Evolutionary conservation across 1,140 invertebrate species (phyloP), one percentile per base, ranked within the genome.

Genomic region (Helicoverpa zea): DNA sequence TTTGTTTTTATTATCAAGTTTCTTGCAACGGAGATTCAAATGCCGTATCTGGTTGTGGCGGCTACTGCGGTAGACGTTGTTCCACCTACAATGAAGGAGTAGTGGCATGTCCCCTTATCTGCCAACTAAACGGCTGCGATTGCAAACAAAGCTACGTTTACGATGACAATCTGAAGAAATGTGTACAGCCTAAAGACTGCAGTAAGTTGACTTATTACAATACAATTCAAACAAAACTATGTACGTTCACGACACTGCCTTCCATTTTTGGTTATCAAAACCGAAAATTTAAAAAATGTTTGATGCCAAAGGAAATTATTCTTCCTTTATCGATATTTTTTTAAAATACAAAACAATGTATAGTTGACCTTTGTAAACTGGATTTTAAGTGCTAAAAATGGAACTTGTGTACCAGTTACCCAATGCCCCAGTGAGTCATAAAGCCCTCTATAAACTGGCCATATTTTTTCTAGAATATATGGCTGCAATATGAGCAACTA

Each of bases 131-230:
- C 29, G 83, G 81, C 18, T 90, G 89, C 23, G 83, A 85, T 16
- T 90, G 88, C 68, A 86, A 81, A 59, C 23, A 82, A 14, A 77
- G 70, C 16, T 88, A 80, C 64, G 68, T 84, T 12, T 87, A 78
- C 12, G 84, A 90, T 47, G 58, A 76, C 11, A 81, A 80, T 35
- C 66, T 30, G 3, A 66, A 78, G 18, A 84, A 83, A 80, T 90
- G 88, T 30, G 87, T 90, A 0, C 72, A 78, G 4, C 86, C 89
- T 51, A 13, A 82, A 23, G 51, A 88, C 0, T 90, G 89, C 63
- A 83, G 88, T 89, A 86, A 86, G 86, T 83, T 35, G 1, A 5
- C 3, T 35, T 35, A 35, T 35, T 30, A 2, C 2, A 30, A 30
- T 30, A 30, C n/a, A 30, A 30, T 30, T 30, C 30, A 30, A 4